phyloP scores from a whole-genome alignment of 2,888 invertebrate genomes.

The Platerodrilus igneus region DNA sequence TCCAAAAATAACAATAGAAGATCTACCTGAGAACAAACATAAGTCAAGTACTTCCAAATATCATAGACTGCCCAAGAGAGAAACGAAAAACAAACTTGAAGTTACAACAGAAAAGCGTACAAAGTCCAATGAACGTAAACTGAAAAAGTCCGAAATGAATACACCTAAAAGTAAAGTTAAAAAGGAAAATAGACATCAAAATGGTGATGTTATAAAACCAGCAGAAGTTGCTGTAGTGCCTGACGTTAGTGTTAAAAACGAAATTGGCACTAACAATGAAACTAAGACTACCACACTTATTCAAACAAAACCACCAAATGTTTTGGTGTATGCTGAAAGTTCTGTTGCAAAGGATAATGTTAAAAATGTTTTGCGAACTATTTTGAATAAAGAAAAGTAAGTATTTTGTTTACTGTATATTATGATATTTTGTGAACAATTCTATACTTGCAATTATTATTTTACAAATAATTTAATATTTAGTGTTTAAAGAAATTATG shows the following conservation, averaged over 20 bases:
- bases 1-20: slow-evolving; percentile 46
- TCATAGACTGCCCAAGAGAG: slow-evolving; percentile 14
- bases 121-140: slow-evolving; percentile 18
- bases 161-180: slow-evolving; percentile 8
- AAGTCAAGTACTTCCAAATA: too few relatives aligned
- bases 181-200: slow-evolving; percentile 1
- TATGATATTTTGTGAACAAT: slow-evolving; percentile 6
- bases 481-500: neutral
- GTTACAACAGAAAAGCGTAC: slow-evolving; percentile 18
- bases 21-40: too few relatives aligned
- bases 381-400: slow-evolving; percentile 69
- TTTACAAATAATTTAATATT: slow-evolving; percentile 7
- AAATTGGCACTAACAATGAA: neutral
- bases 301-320: slow-evolving; percentile 68
- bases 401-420: slow-evolving; percentile 23
- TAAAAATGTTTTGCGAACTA: slow-evolving; percentile 62
- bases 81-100: slow-evolving; percentile 21
- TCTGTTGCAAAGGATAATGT: slow-evolving; percentile 69
- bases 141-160: slow-evolving; percentile 11
- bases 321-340: slow-evolving; percentile 78
- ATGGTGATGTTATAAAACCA: slow-evolving; percentile 3
- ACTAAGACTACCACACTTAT: slow-evolving; percentile 3
- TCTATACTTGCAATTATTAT: neutral
- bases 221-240: neutral
- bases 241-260: too few relatives aligned